Base-by-base conservation (phyloP, 1,140 invertebrate species). In the Bombus superbus region DNA sequence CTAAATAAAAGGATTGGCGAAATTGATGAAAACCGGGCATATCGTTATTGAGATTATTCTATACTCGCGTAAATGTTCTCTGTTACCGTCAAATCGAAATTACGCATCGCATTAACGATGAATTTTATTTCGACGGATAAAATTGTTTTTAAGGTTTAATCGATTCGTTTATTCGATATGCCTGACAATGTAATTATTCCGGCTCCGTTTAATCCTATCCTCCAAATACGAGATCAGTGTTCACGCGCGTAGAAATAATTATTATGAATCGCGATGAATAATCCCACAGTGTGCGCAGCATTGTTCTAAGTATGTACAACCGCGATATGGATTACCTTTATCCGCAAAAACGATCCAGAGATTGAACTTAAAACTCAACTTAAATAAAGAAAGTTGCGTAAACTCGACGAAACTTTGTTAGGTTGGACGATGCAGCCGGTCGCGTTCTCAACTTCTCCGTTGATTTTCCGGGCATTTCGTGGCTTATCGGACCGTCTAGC, bases 321-420 rank as follows among this genome's bases (percentile, higher is more conserved):
- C 6, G 44, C 44, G 42, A n/a, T 66, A 47, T 25, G 53, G 22
- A 68, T 74, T 59, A 57, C n/a, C 22, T 59, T 0, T 10, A 25
- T 9, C 47, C 47, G 6, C 6, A 53, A 53, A 53, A 53, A 53
- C 47, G 18, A 22, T 0, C 47, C 6, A 53, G 47, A 18, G 47
- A 53, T 53, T 53, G 18, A 22, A 53, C 18, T 5, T 18, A 79
- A 71, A 22, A 53, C 18, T 5, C 47, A 79, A 71, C 6, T 53
- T 79, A 85, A 90, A 90, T 82, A 59, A 89, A 81, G 77, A 87
- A 90, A 89, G 85, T 87, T 89, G 75, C 83, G 81, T 77, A 88
- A 85, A 75, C 44, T 25, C 42, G 59, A 57, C 76, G 47, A 8
- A 53, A 53, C 47, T 53, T 53, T 53, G 18, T 53, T 53, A 18